Conservation (phyloP, 2,797 vertebrate genomes). For the Syngnathus acus region DNA sequence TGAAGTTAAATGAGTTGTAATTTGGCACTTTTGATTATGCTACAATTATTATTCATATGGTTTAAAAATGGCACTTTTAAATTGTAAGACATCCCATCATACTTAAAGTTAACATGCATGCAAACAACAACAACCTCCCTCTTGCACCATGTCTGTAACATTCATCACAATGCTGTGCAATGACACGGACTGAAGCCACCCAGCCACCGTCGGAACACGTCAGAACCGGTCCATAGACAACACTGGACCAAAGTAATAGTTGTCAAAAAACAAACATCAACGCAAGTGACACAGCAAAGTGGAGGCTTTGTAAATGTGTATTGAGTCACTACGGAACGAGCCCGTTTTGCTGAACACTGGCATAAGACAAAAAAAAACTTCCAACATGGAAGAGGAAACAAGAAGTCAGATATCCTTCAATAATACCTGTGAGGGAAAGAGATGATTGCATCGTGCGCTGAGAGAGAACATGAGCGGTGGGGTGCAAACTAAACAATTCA, state of each 20-base stretch:
- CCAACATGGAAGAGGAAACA: conserved; percentile 32
- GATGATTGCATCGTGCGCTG: conserved; percentile 4
- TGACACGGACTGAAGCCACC: conserved; percentile 25
- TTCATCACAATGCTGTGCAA: conserved; percentile 27
- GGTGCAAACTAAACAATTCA: neutral
- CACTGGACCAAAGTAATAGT: conserved; percentile 8
- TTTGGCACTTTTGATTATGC: neutral
- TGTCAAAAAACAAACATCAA: conserved; percentile 18
- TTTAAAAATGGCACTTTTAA: conserved; percentile 10
- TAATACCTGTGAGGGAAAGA: conserved; percentile 8
- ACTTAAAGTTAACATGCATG: neutral
- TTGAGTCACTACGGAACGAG: neutral
- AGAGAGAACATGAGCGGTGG: neutral
- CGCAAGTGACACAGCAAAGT: conserved; percentile 12
- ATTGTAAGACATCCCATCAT: neutral
- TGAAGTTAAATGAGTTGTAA: conserved; percentile 7
- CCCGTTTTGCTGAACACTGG: conserved; percentile 8
- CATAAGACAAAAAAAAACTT: conserved; percentile 15
- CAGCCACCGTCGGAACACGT: neutral
- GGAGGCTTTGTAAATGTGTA: conserved; percentile 1
- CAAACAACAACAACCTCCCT: conserved; percentile 3
- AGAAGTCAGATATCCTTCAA: conserved; percentile 14
- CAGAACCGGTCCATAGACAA: neutral
- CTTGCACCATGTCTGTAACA: conserved; percentile 11
- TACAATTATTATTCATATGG: neutral